These are phyloP conservation scores for Calliopum simillimum DNA, from an alignment of 2,888 invertebrate species.

Conservation along the genomic window DNA sequence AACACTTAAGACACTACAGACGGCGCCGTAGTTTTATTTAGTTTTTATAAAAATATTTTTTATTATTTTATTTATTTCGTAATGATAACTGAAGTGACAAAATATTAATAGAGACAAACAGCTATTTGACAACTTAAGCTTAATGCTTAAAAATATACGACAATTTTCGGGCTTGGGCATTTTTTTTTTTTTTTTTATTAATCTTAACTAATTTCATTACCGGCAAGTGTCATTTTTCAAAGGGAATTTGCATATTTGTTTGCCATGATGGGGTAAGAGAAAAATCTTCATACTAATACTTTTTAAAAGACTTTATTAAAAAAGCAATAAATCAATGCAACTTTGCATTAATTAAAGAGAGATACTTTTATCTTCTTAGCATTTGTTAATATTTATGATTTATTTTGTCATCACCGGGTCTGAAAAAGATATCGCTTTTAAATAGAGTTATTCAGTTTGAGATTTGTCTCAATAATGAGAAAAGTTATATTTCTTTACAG, in stretches of 20 bases:
- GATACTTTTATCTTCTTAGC: not conserved
- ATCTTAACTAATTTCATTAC: constrained; percentile 8
- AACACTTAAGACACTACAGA: no score
- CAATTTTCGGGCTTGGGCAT: not conserved
- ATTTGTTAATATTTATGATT: not conserved
- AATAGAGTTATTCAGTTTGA: not conserved
- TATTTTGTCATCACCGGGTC: not conserved
- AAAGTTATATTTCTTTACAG: no score
- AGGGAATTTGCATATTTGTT: not conserved
- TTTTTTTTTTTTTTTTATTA: no score
- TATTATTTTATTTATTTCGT: no score
- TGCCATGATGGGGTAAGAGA: no score
- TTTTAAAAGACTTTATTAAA: not conserved
- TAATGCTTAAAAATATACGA: not conserved
- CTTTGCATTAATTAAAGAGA: constrained; percentile 15
- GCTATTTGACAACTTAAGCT: constrained; percentile 3
- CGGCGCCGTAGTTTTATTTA: not conserved
- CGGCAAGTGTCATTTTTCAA: not conserved
- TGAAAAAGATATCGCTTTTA: not conserved
- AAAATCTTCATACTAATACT: not conserved
- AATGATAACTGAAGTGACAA: not conserved
- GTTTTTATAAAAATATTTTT: not conserved
- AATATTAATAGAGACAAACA: constrained; percentile 4
- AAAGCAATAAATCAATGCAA: not conserved
- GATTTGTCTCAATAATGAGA: no score